phyloP scores from a whole-genome alignment of 1,140 invertebrate species.

The Camponotus vicinus region DNA sequence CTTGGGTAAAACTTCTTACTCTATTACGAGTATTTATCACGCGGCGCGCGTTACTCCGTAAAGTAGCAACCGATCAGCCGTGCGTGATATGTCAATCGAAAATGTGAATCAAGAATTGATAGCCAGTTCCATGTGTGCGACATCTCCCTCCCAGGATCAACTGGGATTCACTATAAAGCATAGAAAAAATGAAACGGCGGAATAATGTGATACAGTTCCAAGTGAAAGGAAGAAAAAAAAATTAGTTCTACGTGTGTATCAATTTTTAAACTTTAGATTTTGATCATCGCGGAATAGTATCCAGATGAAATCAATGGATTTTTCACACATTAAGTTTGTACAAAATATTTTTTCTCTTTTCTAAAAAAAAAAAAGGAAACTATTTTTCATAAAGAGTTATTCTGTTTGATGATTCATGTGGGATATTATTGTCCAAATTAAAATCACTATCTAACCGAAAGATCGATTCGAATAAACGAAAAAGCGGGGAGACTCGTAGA shows the following conservation, averaged over 20 bases:
- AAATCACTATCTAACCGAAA: neutral
- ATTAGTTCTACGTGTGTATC: neutral
- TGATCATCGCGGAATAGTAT: neutral
- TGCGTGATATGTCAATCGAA: conserved; percentile 25
- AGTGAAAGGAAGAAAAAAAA: conserved; percentile 6
- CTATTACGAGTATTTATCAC: conserved; percentile 47
- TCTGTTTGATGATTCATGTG: neutral
- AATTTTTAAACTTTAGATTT: neutral
- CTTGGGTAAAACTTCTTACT: conserved; percentile 67
- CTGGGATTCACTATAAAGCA: neutral
- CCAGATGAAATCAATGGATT: neutral
- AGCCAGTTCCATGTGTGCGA: neutral
- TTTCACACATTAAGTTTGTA: neutral
- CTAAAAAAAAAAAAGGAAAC: neutral
- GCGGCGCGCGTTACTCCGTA: conserved; percentile 7
- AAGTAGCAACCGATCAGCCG: neutral
- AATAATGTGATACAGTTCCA: neutral
- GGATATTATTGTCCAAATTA: neutral
- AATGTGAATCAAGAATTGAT: conserved; percentile 36
- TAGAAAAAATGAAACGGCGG: neutral
- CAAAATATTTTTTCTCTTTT: neutral
- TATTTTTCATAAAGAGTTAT: neutral
- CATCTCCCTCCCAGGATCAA: neutral
- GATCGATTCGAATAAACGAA: neutral
- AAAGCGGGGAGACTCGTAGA: neutral